Conservation (phyloP, 1,140 invertebrate species). For the Trachymyrmex septentrionalis region DNA sequence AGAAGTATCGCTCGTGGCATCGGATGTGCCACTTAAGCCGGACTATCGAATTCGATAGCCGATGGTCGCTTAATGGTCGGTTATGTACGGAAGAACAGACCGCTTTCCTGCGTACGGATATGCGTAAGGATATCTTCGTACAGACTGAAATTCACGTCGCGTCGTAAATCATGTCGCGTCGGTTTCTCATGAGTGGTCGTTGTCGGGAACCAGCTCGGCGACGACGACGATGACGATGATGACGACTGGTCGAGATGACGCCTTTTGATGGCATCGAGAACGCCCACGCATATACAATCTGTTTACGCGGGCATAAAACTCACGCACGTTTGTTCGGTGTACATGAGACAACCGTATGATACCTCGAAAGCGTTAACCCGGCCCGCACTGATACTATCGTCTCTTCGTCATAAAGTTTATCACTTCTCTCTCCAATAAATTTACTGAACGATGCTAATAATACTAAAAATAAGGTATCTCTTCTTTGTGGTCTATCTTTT, state of each 20-base stretch:
- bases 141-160: constrained; percentile 53
- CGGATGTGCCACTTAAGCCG: constrained; percentile 37
- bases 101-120: constrained; percentile 20
- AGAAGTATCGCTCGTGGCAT: constrained; percentile 42
- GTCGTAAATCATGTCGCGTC: constrained; percentile 51
- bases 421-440: constrained; percentile 1
- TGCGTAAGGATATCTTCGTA: background rate
- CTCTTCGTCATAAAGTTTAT: background rate
- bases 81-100: constrained; percentile 33
- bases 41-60: constrained; percentile 57
- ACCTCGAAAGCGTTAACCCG: constrained; percentile 30
- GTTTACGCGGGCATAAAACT: constrained; percentile 66
- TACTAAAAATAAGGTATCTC: constrained; percentile 14
- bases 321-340: constrained; percentile 20
- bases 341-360: constrained; percentile 30
- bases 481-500: background rate
- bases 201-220: constrained; percentile 18
- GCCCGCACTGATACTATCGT: background rate
- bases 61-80: constrained; percentile 48
- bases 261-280: constrained; percentile 31
- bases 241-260: background rate
- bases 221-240: constrained; percentile 50
- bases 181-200: constrained; percentile 41
- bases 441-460: background rate
- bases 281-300: constrained; percentile 56